These are phyloP conservation scores for Gonioctena quinquepunctata DNA, from an alignment of 1,140 invertebrate species.

Conservation along the genomic window DNA sequence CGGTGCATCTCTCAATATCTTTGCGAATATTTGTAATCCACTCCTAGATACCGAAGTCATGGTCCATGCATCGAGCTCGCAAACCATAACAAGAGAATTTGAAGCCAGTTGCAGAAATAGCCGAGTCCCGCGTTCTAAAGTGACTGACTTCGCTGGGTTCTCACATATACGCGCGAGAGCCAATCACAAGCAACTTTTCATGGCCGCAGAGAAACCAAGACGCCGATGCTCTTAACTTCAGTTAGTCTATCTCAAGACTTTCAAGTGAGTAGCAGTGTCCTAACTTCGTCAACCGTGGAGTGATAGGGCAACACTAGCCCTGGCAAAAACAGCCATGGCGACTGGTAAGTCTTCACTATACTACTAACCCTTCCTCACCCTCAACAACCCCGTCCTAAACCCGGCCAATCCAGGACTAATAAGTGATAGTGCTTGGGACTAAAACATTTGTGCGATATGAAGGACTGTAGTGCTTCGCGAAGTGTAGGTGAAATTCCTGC, in stretches of 20 bases:
- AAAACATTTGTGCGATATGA: slow-evolving; percentile 2
- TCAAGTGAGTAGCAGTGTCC: slow-evolving; percentile 42
- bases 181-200: slow-evolving; percentile 34
- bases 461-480: slow-evolving; percentile 4
- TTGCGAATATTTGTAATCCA: not conserved
- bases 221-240: slow-evolving; percentile 34
- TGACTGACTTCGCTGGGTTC: slow-evolving; percentile 35
- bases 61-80: slow-evolving; percentile 10
- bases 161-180: slow-evolving; percentile 22
- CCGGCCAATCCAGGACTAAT: not conserved
- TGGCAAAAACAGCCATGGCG: slow-evolving; percentile 44
- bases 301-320: slow-evolving; percentile 40
- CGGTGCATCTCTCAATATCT: not conserved
- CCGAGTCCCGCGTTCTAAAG: not conserved
- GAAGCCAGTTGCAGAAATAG: slow-evolving; percentile 6
- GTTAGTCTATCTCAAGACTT: slow-evolving; percentile 46
- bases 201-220: slow-evolving; percentile 36
- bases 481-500: not conserved
- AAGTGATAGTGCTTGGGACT: slow-evolving; percentile 13
- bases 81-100: slow-evolving; percentile 11
- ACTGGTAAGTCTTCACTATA: slow-evolving; percentile 45
- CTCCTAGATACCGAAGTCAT: not conserved
- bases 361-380: not conserved
- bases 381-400: not conserved
- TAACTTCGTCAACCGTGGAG: slow-evolving; percentile 33